A percentile compares a stretch with the other conserved stretches of the same genome.
Evolutionary conservation across 2,113 vertebrate species (phyloP).

Genomic region (Chaetops frenatus): DNA sequence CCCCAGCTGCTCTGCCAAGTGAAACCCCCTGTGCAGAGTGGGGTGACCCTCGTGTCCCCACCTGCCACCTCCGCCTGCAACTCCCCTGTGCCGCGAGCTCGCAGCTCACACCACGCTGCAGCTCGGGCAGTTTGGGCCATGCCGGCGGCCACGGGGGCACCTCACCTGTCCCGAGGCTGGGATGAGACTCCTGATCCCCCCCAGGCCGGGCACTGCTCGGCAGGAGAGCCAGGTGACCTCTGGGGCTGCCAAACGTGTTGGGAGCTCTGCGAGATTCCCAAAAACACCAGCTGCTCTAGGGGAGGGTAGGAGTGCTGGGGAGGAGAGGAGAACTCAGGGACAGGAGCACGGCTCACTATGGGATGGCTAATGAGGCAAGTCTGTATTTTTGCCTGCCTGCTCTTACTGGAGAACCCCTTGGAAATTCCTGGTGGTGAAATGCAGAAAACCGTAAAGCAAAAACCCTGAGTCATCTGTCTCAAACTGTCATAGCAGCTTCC

Average conservation of each 20-base stretch:
- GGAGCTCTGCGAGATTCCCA: background rate
- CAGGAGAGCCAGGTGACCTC: background rate
- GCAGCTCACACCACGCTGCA: background rate
- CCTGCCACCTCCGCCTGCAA: background rate
- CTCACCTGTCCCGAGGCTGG: background rate
- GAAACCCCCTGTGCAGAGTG: background rate
- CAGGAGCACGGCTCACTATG: fast-evolving
- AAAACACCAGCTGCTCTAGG: background rate
- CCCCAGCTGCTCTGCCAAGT: background rate
- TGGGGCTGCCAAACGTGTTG: background rate
- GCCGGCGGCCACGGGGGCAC: background rate
- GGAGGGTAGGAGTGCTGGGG: background rate
- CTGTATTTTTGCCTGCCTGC: background rate
- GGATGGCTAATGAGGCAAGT: background rate
- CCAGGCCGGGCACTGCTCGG: fast-evolving
- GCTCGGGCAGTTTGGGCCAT: too few relatives aligned
- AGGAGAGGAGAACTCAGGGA: background rate
- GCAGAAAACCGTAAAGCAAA: background rate
- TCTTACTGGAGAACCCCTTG: background rate
- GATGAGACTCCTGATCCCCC: background rate
- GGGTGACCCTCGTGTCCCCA: too few relatives aligned
- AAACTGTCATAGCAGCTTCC: background rate
- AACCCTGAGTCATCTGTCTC: background rate
- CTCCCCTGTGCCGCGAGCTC: background rate
- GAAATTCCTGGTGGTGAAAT: background rate